Conservation (phyloP, 2,797 vertebrate species). For the Pseudochaenichthys georgianus region DNA sequence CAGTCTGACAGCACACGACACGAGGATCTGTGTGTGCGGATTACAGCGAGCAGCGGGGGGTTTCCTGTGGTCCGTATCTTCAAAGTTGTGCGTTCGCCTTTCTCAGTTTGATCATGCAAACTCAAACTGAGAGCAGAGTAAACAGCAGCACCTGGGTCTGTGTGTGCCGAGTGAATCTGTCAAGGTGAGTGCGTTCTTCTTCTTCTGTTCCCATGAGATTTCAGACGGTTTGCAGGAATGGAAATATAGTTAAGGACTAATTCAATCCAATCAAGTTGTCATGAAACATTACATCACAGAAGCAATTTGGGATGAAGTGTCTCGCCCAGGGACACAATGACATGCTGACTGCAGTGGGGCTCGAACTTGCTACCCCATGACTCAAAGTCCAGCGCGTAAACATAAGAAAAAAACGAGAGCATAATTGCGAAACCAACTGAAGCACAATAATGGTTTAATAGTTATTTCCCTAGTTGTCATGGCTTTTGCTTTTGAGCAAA, state of each 20-base stretch:
- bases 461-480: no score
- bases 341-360: no score
- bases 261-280: not conserved
- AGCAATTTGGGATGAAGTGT: no score
- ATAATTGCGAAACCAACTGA: no score
- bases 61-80: conserved; percentile 32
- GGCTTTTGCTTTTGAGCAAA: conserved; percentile 31
- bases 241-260: not conserved
- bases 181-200: conserved; percentile 6
- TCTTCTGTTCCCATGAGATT: not conserved
- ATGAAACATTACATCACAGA: no score
- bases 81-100: conserved; percentile 50
- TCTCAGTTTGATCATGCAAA: conserved; percentile 57
- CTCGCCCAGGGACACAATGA: no score
- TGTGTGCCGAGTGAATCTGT: not conserved
- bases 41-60: conserved; percentile 38
- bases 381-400: no score
- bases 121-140: conserved; percentile 33
- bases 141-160: conserved; percentile 17
- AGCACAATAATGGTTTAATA: no score
- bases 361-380: no score
- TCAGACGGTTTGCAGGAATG: not conserved
- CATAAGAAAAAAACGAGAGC: no score
- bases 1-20: not conserved
- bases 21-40: conserved; percentile 25